Conservation (phyloP, 2,113 vertebrate genomes). For the Scalopus aquaticus region DNA sequence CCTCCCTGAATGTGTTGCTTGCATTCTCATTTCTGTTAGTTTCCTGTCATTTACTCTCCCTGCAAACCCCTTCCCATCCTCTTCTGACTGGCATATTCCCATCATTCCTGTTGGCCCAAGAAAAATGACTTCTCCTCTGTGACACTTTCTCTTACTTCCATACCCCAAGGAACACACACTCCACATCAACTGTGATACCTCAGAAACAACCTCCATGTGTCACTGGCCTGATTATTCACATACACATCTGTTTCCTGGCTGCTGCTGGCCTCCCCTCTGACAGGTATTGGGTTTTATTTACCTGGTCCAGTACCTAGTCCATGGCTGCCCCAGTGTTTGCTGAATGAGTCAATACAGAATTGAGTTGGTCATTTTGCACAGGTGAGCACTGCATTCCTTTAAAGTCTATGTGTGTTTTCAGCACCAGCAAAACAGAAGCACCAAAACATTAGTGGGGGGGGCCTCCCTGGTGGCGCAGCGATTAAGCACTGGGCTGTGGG, state of each 20-base stretch:
- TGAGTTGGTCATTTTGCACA: neutral
- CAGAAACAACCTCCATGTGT: neutral
- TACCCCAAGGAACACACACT: neutral
- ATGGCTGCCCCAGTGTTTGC: neutral
- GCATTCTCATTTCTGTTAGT: neutral
- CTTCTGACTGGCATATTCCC: neutral
- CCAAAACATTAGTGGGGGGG: neutral
- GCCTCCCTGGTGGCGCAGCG: too few species aligned
- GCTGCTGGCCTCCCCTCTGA: neutral
- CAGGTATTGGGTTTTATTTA: neutral
- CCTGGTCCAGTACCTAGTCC: neutral
- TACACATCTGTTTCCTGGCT: neutral
- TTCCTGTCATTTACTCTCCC: neutral
- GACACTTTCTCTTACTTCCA: neutral
- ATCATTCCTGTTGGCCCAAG: neutral
- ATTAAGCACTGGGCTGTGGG: too few species aligned
- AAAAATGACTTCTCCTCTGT: neutral
- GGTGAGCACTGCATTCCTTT: neutral
- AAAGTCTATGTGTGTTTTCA: neutral
- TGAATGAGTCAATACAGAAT: neutral
- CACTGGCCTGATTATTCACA: too few species aligned
- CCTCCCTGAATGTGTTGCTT: neutral
- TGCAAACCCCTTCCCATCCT: neutral
- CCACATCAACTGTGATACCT: neutral
- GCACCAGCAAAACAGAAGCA: neutral